Evolutionary conservation across 2,797 vertebrate genomes (phyloP).

Genomic region (Aotus griseimembra): DNA sequence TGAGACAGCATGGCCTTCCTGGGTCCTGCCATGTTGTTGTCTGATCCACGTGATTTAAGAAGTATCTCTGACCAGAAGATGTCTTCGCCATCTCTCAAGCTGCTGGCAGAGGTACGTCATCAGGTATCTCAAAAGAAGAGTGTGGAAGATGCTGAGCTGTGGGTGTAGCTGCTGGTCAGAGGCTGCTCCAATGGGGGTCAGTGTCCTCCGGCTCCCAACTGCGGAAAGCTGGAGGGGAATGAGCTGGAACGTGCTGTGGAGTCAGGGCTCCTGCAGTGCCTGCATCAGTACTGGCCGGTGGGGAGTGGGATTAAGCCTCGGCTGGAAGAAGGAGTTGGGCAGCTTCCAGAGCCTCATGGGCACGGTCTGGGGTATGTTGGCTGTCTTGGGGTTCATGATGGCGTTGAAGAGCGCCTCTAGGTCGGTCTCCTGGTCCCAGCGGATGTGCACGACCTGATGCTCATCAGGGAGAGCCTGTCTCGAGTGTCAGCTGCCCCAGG

Average conservation of each 20-base stretch:
- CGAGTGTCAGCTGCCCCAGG: neutral
- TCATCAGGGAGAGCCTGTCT: constrained; percentile 90
- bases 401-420: constrained; percentile 95
- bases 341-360: constrained; percentile 95
- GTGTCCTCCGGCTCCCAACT: constrained; percentile 89
- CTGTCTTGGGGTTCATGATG: constrained; percentile 95
- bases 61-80: constrained; percentile 94
- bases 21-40: constrained; percentile 99
- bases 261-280: constrained; percentile 91
- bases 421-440: constrained; percentile 95
- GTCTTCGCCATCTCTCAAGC: constrained; percentile 99
- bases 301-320: constrained; percentile 94
- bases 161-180: constrained; percentile 87
- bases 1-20: constrained; percentile 95
- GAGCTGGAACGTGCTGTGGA: constrained; percentile 94
- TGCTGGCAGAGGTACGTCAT: constrained; percentile 94
- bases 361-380: constrained; percentile 91
- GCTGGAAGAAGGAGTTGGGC: constrained; percentile 96
- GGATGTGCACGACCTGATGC: constrained; percentile 94
- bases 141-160: constrained; percentile 96
- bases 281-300: constrained; percentile 93
- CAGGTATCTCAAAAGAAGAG: constrained; percentile 96
- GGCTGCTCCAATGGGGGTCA: constrained; percentile 89
- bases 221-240: constrained; percentile 96
- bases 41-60: constrained; percentile 96